These are phyloP conservation scores for Ophion ellenae DNA, from an alignment of 2,888 invertebrate species.

Conservation along the genomic window DNA sequence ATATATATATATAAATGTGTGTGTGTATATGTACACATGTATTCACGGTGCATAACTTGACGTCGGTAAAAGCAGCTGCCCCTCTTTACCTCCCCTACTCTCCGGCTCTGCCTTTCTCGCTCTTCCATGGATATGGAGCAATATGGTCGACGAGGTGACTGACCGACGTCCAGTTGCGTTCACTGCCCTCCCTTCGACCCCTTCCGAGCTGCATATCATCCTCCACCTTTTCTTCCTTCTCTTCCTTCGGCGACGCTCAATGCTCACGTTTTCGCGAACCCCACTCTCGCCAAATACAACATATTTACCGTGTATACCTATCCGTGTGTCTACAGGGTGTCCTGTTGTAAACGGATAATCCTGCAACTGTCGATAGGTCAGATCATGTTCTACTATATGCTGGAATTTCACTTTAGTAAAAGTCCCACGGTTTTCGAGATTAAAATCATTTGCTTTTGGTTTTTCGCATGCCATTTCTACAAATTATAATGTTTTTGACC, in stretches of 20 bases:
- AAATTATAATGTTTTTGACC: background rate
- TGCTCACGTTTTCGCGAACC: constrained; percentile 56
- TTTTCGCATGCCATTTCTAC: background rate
- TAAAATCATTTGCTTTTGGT: too few relatives aligned
- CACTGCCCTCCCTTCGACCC: constrained; percentile 79
- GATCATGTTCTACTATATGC: too few relatives aligned
- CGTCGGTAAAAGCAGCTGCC: constrained; percentile 46
- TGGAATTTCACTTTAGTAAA: too few relatives aligned
- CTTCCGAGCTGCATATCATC: constrained; percentile 66
- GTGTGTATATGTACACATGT: constrained; percentile 23
- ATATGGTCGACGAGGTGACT: constrained; percentile 82
- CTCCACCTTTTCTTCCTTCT: constrained; percentile 56
- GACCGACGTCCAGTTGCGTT: constrained; percentile 84
- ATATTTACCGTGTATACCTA: constrained; percentile 11
- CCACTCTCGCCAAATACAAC: constrained; percentile 33
- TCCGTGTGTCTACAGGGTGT: background rate
- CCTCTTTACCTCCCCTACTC: constrained; percentile 44
- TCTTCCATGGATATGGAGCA: constrained; percentile 82
- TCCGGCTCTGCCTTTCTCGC: constrained; percentile 66
- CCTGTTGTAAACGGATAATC: too few relatives aligned
- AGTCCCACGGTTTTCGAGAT: too few relatives aligned
- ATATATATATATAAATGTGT: constrained; percentile 20
- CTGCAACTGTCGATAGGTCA: too few relatives aligned
- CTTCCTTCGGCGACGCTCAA: constrained; percentile 18
- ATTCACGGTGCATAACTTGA: constrained; percentile 53